Evolutionary conservation across 2,888 invertebrate species (phyloP).

Genomic region (Anorthoa munda): DNA sequence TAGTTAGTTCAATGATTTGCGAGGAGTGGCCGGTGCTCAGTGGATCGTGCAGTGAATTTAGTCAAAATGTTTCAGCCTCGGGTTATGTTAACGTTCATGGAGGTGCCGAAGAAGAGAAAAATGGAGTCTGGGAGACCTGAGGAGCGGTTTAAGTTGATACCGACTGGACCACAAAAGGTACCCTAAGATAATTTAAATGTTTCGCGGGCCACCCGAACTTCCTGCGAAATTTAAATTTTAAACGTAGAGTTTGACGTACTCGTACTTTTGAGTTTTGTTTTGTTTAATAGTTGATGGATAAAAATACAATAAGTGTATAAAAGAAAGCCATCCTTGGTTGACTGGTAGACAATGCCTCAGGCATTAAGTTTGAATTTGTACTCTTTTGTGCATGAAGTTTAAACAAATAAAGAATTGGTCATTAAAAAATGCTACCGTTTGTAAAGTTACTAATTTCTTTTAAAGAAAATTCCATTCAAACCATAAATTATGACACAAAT

Average conservation of each 20-base stretch:
- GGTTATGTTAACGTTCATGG: conserved; percentile 64
- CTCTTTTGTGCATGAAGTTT: too few relatives aligned
- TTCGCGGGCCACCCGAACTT: not conserved
- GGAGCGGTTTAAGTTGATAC: conserved; percentile 54
- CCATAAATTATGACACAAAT: conserved; percentile 39
- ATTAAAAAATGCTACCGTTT: conserved; percentile 32
- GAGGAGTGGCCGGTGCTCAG: conserved; percentile 61
- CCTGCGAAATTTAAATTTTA: conserved; percentile 2
- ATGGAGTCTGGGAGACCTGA: conserved; percentile 45
- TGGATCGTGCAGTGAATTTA: conserved; percentile 47
- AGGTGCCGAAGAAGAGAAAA: conserved; percentile 57
- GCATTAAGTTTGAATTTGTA: too few relatives aligned
- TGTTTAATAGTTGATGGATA: not conserved
- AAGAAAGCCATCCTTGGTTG: too few relatives aligned
- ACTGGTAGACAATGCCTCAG: too few relatives aligned
- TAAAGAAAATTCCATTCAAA: not conserved
- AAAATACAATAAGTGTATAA: not conserved
- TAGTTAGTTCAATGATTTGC: conserved; percentile 63
- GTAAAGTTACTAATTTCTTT: not conserved
- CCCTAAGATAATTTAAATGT: not conserved
- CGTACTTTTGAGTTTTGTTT: not conserved
- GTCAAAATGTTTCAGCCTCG: conserved; percentile 69
- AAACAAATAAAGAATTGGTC: too few relatives aligned
- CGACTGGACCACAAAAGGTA: conserved; percentile 38
- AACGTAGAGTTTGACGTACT: not conserved